Evolutionary conservation across 2,888 invertebrate genomes (phyloP), one percentile per base, ranked within the genome.

Genomic region (Molorchus minor): DNA sequence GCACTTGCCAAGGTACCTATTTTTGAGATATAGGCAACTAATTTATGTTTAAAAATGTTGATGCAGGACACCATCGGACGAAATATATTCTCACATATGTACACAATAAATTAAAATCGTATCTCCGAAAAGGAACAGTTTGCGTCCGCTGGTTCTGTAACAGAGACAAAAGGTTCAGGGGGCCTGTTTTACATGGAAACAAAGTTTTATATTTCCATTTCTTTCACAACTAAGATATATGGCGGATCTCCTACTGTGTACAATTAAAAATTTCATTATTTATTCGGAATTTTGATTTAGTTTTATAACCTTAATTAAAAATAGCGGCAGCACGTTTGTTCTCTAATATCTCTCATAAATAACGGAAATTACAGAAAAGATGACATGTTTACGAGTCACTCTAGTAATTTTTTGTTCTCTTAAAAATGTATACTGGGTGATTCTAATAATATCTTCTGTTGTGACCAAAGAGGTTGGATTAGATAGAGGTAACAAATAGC

Each of bases 191-290:
- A 51, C 16, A 38, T 45, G 38, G 46, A 46, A 55, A 46, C 55
- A 30, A 36, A 38, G 44, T 51, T 51, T 51, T 38, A 54, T 44
- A 43, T 54, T 54, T 45, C 43, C 43, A 46, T 45, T 19, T 47
- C 46, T 49, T 41, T 58, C 43, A 35, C 38, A 56, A 41, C 43
- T 19, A 49, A 65, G 64, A 66, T 68, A 68, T 68, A 68, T 67
- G 56, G 64, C 54, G 53, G 65, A 40, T 41, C 63, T 64, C 68
- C 68, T 66, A 68, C 68, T 66, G 68, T 55, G 68, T 63, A 68
- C 68, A 68, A 68, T 68, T 68, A 68, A 68, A 66, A 64, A 54
- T 68, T 68, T 60, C 64, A 62, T 66, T 68, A 68, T 68, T 68
- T 68, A 68, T 68, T 66, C 56, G 59, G 58, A 63, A 64, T 64